These are phyloP conservation scores for Dendrophyllia cribrosa DNA, from an alignment of 64 coral and sea anemone genomes.

Conservation along the genomic window DNA sequence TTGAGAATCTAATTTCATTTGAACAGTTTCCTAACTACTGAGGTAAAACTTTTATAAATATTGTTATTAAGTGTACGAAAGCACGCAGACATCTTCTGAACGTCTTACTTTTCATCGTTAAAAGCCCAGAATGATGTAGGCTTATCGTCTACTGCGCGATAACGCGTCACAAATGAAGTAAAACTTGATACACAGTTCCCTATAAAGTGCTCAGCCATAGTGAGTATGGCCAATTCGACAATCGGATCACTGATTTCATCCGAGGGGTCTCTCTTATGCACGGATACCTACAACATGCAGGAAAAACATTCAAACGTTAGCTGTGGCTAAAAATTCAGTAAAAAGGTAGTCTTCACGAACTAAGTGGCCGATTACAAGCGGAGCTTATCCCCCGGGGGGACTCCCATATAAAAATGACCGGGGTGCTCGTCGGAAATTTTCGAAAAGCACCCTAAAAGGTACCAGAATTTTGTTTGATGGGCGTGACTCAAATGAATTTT, in stretches of 20 bases:
- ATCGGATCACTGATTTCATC: conserved; percentile 81
- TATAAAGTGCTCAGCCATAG: conserved; percentile 91
- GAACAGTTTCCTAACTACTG: not conserved
- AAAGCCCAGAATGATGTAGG: conserved; percentile 93
- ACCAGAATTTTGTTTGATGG: no score
- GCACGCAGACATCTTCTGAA: no score
- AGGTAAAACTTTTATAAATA: not conserved
- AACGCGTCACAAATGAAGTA: conserved; percentile 93
- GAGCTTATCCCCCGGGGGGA: not conserved
- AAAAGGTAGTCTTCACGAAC: not conserved
- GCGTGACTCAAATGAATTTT: no score
- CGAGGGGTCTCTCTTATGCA: conserved; percentile 66
- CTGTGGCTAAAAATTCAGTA: not conserved
- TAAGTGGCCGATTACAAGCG: not conserved
- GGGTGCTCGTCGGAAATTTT: not conserved
- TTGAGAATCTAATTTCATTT: not conserved
- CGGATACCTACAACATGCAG: conserved; percentile 68
- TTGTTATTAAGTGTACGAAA: no score
- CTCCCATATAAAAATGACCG: not conserved
- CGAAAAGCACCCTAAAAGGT: no score
- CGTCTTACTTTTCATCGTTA: conserved; percentile 43
- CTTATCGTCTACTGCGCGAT: conserved; percentile 77
- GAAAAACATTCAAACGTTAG: no score
- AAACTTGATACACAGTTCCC: conserved; percentile 99
- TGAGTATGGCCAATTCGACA: conserved; percentile 88